Conservation (phyloP, 2,113 vertebrate genomes). For the Rissa tridactyla region DNA sequence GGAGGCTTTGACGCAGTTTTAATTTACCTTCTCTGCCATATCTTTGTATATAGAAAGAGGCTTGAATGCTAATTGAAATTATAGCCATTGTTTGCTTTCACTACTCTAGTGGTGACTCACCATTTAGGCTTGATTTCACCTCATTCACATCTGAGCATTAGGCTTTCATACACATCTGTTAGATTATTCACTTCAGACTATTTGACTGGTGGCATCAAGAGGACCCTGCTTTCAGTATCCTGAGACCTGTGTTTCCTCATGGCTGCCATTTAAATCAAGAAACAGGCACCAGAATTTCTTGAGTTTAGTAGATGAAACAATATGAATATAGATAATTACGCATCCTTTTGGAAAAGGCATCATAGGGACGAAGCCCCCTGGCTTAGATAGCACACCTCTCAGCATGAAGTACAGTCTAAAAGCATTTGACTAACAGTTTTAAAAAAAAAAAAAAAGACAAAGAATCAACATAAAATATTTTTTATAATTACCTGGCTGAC, state of each 20-base stretch:
- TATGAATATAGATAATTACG: background rate
- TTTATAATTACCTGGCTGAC: conserved; percentile 88
- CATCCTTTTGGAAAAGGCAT: background rate
- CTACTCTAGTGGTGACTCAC: background rate
- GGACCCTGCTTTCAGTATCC: background rate
- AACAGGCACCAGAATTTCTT: background rate
- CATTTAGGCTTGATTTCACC: background rate
- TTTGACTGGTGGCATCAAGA: background rate
- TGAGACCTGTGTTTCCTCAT: background rate
- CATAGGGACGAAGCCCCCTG: background rate
- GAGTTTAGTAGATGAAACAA: background rate
- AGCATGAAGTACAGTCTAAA: background rate
- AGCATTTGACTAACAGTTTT: background rate
- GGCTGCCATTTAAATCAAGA: background rate
- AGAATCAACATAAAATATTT: background rate
- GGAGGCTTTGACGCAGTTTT: background rate
- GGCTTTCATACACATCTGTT: background rate
- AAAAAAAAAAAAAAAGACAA: background rate
- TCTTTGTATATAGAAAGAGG: background rate
- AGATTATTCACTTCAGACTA: background rate
- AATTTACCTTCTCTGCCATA: background rate
- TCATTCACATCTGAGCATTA: background rate
- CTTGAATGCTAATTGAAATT: background rate
- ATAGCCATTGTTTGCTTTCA: background rate
- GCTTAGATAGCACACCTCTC: background rate